A percentile compares a stretch with the other conserved stretches of the same genome.
phyloP scores from a whole-genome alignment of 2,797 vertebrate genomes.

The Hoplostethus mediterraneus region DNA sequence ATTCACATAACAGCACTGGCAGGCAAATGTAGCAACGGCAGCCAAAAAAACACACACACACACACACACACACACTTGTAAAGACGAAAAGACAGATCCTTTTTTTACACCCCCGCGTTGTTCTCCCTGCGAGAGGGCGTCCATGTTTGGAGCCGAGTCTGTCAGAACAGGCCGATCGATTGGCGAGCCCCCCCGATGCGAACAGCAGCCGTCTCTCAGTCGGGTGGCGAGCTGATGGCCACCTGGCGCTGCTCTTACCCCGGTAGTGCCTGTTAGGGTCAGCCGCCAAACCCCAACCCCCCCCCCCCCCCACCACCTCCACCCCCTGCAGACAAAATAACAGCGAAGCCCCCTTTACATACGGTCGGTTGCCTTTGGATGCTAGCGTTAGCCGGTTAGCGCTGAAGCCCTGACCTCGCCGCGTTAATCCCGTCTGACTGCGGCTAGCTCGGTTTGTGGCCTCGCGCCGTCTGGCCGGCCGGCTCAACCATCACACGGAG shows the following conservation, averaged over 20 bases:
- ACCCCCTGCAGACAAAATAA: background rate
- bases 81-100: conserved; percentile 19
- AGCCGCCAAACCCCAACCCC: conserved; percentile 16
- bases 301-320: conserved; percentile 30
- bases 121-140: conserved; percentile 18
- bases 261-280: conserved; percentile 46
- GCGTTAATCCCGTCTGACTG: conserved; percentile 6
- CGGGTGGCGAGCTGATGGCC: conserved; percentile 44
- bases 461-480: conserved; percentile 6
- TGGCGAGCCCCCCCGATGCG: conserved; percentile 45
- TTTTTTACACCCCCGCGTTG: conserved; percentile 38
- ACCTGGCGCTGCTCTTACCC: conserved; percentile 33
- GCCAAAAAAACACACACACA: conserved; percentile 7
- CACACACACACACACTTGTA: conserved; percentile 8
- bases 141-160: background rate
- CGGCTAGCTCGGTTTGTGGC: conserved; percentile 2
- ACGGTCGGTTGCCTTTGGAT: conserved; percentile 14
- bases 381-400: conserved; percentile 24
- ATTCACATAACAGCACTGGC: conserved; percentile 40
- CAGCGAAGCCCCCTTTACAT: conserved; percentile 22
- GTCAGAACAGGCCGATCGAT: conserved; percentile 38
- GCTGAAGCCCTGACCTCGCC: conserved; percentile 15
- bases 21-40: conserved; percentile 62
- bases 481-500: conserved; percentile 15
- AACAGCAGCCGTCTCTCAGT: conserved; percentile 61